Conservation (phyloP, 2,888 invertebrate species). For the Cactoblastis cactorum region DNA sequence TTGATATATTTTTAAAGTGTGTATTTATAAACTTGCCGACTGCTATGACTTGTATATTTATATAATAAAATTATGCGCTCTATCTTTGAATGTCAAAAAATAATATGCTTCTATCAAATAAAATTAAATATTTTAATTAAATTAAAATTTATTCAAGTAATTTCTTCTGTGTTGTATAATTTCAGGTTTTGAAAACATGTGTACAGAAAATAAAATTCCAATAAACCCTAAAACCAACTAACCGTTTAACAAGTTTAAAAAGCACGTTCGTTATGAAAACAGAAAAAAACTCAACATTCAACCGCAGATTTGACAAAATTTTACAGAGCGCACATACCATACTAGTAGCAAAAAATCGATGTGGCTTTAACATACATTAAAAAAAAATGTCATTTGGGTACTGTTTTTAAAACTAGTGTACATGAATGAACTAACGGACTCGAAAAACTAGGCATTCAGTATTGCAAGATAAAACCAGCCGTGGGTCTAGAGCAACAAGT, state of each 20-base stretch:
- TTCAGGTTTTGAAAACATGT: no score
- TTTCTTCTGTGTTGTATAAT: no score
- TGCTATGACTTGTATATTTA: not conserved
- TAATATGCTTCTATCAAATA: no score
- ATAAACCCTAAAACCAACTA: not conserved
- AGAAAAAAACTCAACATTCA: not conserved
- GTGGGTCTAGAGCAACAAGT: not conserved
- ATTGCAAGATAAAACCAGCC: conserved; percentile 10
- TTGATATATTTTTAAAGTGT: not conserved
- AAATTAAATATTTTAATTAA: no score
- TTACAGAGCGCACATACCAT: not conserved
- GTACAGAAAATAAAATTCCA: no score
- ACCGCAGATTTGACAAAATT: not conserved
- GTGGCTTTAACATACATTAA: not conserved
- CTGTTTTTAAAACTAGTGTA: conserved; percentile 42
- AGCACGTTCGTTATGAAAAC: not conserved
- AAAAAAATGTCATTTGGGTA: conserved; percentile 26
- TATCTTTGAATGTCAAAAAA: not conserved
- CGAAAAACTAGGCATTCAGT: conserved; percentile 25
- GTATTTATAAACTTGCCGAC: not conserved
- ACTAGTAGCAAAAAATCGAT: not conserved
- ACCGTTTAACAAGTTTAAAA: not conserved
- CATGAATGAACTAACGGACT: conserved; percentile 46
- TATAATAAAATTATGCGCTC: not conserved
- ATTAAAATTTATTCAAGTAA: no score